A percentile compares a stretch with the other conserved stretches of the same genome.
phyloP scores from a whole-genome alignment of 1,140 invertebrate genomes.

The Drosophila quadrilineata region DNA sequence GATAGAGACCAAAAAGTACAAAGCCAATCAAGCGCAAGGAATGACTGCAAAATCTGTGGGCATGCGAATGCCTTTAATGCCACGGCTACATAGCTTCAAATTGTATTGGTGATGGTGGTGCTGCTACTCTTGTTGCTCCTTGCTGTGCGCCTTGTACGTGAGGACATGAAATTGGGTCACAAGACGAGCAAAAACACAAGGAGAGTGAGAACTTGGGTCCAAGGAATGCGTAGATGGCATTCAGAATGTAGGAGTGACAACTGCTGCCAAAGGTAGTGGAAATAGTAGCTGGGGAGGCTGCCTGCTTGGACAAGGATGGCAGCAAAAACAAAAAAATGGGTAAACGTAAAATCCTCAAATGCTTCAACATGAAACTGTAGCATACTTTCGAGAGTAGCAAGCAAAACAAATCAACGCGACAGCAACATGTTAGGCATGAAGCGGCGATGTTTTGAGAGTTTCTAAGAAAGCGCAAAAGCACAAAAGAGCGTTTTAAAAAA shows the following conservation, averaged over 20 bases:
- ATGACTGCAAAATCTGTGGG: slow-evolving; percentile 68
- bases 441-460: slow-evolving; percentile 26
- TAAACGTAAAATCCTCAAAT: slow-evolving; percentile 39
- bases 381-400: slow-evolving; percentile 64
- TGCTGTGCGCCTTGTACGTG: slow-evolving; percentile 63
- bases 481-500: background rate
- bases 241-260: slow-evolving; percentile 8
- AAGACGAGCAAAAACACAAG: slow-evolving; percentile 30
- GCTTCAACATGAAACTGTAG: slow-evolving; percentile 34
- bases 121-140: background rate
- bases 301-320: background rate
- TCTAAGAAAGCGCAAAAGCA: background rate
- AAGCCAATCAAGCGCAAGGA: slow-evolving; percentile 67
- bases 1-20: slow-evolving; percentile 44
- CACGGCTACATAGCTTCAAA: slow-evolving; percentile 26
- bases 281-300: background rate
- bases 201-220: slow-evolving; percentile 2
- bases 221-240: slow-evolving; percentile 8
- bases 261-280: background rate
- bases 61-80: slow-evolving; percentile 64
- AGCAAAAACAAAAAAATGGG: background rate
- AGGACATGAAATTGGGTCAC: slow-evolving; percentile 64
- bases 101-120: background rate
- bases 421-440: slow-evolving; percentile 63
- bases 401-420: slow-evolving; percentile 60